Conservation (phyloP, 2,797 vertebrate genomes). For the Hemibagrus guttatus region DNA sequence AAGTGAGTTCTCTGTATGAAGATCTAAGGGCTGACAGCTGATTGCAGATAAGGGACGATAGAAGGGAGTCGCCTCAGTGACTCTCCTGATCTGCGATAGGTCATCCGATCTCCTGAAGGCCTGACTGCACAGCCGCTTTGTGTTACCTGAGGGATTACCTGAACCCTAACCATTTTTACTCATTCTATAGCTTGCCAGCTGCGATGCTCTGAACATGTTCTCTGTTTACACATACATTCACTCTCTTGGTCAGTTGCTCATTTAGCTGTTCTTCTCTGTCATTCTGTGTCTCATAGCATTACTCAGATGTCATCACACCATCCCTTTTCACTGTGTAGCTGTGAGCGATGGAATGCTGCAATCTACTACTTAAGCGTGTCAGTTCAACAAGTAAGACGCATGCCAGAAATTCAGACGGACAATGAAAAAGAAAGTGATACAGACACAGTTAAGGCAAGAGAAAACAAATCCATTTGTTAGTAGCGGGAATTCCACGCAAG, state of each 20-base stretch:
- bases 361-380: background rate
- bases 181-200: constrained; percentile 33
- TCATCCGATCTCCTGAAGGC: constrained; percentile 75
- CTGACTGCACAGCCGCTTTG: constrained; percentile 63
- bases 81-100: constrained; percentile 81
- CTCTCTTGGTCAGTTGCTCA: background rate
- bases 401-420: constrained; percentile 32
- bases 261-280: constrained; percentile 10
- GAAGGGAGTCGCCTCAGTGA: constrained; percentile 70
- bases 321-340: background rate
- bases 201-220: background rate
- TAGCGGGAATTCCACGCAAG: constrained; percentile 67
- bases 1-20: constrained; percentile 55
- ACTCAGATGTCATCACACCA: background rate
- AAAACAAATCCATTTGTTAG: constrained; percentile 27
- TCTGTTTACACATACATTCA: constrained; percentile 24
- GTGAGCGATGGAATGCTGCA: background rate
- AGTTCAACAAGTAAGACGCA: background rate
- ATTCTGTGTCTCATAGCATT: background rate
- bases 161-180: constrained; percentile 58
- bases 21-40: constrained; percentile 51
- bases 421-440: background rate
- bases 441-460: constrained; percentile 8
- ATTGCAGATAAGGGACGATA: constrained; percentile 66
- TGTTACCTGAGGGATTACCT: constrained; percentile 77